These are phyloP conservation scores for Thalassophryne amazonica DNA, from an alignment of 2,797 vertebrate species.

Conservation along the genomic window DNA sequence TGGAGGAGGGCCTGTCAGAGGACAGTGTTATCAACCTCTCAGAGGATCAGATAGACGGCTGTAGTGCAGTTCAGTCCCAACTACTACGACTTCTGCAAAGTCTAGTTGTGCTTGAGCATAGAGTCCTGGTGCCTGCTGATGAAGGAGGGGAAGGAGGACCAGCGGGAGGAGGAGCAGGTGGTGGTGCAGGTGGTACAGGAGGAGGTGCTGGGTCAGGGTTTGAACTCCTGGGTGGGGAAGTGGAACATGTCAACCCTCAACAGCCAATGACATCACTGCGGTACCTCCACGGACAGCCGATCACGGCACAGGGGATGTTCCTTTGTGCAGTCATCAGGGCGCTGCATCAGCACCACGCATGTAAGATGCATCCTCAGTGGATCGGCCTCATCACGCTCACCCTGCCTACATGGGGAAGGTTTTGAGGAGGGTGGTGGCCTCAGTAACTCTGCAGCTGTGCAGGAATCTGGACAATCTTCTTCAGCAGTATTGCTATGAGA, in stretches of 20 bases:
- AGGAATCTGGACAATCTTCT: slow-evolving; percentile 96
- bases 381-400: slow-evolving; percentile 94
- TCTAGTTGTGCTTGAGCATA: slow-evolving; percentile 92
- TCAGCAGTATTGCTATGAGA: slow-evolving; percentile 96
- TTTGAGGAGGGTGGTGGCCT: slow-evolving; percentile 92
- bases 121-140: slow-evolving; percentile 88
- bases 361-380: slow-evolving; percentile 99
- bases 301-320: slow-evolving; percentile 98
- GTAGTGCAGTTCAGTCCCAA: slow-evolving; percentile 94
- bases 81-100: slow-evolving; percentile 91
- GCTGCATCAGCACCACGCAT: slow-evolving; percentile 94
- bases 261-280: slow-evolving; percentile 96
- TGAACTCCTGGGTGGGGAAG: slow-evolving; percentile 88
- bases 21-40: slow-evolving; percentile 96
- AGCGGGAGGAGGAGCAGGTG: slow-evolving; percentile 73
- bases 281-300: slow-evolving; percentile 94
- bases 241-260: slow-evolving; percentile 94
- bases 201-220: slow-evolving; percentile 81
- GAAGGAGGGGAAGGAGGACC: slow-evolving; percentile 81
- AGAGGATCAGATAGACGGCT: slow-evolving; percentile 93
- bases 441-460: slow-evolving; percentile 95
- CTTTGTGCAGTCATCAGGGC: slow-evolving; percentile 96
- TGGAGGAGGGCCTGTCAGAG: slow-evolving; percentile 96
- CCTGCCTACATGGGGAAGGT: slow-evolving; percentile 97
- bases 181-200: slow-evolving; percentile 80